Conservation (phyloP, 2,113 vertebrate genomes). For the Corythaeola cristata region DNA sequence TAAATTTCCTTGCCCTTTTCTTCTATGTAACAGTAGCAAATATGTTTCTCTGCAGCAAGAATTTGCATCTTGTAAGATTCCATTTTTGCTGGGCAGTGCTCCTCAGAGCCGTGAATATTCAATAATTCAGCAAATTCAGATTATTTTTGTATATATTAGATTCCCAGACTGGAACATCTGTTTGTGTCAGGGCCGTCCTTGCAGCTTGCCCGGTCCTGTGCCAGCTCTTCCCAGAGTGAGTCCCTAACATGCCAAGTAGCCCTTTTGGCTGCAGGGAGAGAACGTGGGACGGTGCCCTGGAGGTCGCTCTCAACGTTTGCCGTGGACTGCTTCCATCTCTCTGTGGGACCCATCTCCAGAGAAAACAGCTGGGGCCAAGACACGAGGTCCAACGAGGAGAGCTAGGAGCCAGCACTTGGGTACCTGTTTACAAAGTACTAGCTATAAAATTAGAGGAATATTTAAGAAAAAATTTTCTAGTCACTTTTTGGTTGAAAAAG, state of each 20-base stretch:
- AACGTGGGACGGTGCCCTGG: neutral
- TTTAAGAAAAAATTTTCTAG: neutral
- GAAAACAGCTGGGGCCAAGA: neutral
- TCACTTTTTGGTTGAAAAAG: neutral
- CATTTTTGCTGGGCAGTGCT: neutral
- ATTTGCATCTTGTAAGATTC: neutral
- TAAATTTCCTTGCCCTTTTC: neutral
- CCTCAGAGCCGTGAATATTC: neutral
- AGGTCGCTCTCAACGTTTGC: accelerated
- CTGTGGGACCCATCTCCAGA: neutral
- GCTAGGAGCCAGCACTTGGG: neutral
- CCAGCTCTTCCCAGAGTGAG: neutral
- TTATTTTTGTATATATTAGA: neutral
- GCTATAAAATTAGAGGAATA: neutral
- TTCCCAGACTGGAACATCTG: neutral
- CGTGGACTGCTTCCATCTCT: neutral
- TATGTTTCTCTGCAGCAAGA: neutral
- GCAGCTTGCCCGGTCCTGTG: neutral
- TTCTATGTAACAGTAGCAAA: neutral
- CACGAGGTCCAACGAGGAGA: neutral
- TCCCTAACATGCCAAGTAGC: neutral
- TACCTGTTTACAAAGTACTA: neutral
- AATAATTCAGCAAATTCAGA: neutral
- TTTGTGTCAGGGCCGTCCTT: neutral
- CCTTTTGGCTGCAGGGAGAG: neutral